Conservation (phyloP, 2,113 vertebrate genomes). For the Oncorhynchus masou region DNA sequence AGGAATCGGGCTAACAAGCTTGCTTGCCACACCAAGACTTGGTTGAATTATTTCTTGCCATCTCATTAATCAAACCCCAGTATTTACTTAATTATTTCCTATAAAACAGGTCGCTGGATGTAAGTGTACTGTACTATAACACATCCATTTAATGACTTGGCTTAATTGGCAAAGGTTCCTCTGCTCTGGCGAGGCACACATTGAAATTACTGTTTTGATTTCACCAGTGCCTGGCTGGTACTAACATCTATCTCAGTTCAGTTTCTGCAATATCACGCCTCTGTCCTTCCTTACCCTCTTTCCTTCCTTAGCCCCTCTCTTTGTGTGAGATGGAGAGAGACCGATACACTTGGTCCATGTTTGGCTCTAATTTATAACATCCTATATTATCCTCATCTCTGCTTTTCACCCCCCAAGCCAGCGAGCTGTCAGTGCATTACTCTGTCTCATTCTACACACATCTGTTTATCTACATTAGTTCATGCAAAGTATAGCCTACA, state of each 20-base stretch:
- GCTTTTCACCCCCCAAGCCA: too few species aligned
- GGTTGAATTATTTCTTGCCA: not conserved
- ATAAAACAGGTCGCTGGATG: constrained; percentile 9
- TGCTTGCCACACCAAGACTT: not conserved
- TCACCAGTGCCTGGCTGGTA: not conserved
- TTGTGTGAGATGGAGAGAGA: not conserved
- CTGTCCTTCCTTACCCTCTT: not conserved
- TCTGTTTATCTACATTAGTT: too few species aligned
- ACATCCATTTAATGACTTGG: constrained; percentile 1
- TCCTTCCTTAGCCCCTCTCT: not conserved
- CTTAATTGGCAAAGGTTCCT: constrained; percentile 21
- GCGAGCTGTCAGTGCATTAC: too few species aligned
- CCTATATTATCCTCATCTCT: not conserved
- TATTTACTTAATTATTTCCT: not conserved
- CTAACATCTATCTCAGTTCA: constrained; percentile 12
- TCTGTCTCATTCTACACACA: too few species aligned
- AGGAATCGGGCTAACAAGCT: constrained; percentile 5
- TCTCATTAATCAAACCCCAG: not conserved
- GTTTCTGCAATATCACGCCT: not conserved
- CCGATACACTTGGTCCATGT: too few species aligned
- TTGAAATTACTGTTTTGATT: constrained; percentile 8
- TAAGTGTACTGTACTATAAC: not conserved
- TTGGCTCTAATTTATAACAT: too few species aligned
- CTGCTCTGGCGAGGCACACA: constrained; percentile 22
- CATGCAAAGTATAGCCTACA: too few species aligned